Evolutionary conservation across 2,797 vertebrate genomes (phyloP).

Genomic region (Helicolenus hilgendorfi): DNA sequence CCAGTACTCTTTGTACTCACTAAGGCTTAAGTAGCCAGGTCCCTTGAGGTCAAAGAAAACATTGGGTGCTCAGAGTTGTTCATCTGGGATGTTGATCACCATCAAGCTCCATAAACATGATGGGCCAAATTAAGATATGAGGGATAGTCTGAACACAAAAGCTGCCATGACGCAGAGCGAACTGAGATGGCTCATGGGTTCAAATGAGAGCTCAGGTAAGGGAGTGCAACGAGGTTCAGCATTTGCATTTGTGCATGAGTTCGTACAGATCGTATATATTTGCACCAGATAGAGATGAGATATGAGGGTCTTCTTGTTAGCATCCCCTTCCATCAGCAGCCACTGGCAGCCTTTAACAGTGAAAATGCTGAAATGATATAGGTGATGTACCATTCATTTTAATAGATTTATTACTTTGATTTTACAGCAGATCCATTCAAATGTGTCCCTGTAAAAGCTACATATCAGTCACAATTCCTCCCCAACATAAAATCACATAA

Average conservation of each 20-base stretch:
- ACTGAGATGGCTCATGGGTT: conserved; percentile 30
- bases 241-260: conserved; percentile 52
- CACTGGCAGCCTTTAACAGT: too few relatives aligned
- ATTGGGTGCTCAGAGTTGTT: conserved; percentile 24
- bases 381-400: too few relatives aligned
- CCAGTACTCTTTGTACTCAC: conserved; percentile 31
- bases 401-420: too few relatives aligned
- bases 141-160: conserved; percentile 17
- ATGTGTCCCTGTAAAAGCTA: too few relatives aligned
- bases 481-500: too few relatives aligned
- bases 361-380: too few relatives aligned
- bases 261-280: background rate
- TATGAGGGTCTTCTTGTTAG: too few relatives aligned
- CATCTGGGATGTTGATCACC: conserved; percentile 34
- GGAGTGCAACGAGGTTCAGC: conserved; percentile 32
- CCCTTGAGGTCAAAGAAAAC: conserved; percentile 60
- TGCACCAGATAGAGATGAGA: too few relatives aligned
- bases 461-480: too few relatives aligned
- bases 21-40: conserved; percentile 37
- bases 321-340: too few relatives aligned
- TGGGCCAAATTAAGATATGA: conserved; percentile 52
- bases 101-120: conserved; percentile 59
- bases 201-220: conserved; percentile 45
- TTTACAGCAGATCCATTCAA: too few relatives aligned
- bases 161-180: conserved; percentile 43